A percentile compares a stretch with the other conserved stretches of the same genome.
phyloP scores from a whole-genome alignment of 1,140 invertebrate genomes.

The Euborellia annulipes region DNA sequence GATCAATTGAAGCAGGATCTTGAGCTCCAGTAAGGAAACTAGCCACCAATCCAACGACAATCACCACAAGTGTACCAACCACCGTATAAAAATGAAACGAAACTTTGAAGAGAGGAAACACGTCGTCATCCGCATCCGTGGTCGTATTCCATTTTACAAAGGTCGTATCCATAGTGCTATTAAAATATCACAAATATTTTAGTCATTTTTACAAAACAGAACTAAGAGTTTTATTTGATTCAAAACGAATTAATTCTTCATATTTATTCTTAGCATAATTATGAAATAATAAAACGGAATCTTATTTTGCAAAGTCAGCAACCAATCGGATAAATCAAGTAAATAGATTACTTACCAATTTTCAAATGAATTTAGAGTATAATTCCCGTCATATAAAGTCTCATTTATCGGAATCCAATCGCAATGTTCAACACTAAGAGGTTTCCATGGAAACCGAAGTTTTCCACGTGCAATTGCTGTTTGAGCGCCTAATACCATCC shows the following conservation, averaged over 20 bases:
- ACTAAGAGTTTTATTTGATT: neutral
- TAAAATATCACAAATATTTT: neutral
- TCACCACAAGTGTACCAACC: constrained; percentile 39
- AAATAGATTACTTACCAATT: no score
- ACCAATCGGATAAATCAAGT: no score
- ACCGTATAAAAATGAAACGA: constrained; percentile 59
- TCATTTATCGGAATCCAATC: neutral
- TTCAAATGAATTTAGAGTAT: neutral
- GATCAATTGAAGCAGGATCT: constrained; percentile 38
- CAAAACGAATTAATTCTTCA: no score
- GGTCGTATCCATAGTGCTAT: no score
- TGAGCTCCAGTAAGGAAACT: constrained; percentile 47
- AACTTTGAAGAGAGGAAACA: constrained; percentile 52
- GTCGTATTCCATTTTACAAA: neutral
- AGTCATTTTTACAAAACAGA: neutral
- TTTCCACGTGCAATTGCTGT: neutral
- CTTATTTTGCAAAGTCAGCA: no score
- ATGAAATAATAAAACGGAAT: no score
- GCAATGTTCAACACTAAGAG: constrained; percentile 24
- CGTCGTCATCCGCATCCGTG: constrained; percentile 16
- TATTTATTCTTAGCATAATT: no score
- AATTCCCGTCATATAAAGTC: neutral
- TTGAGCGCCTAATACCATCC: constrained; percentile 9
- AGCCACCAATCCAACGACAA: constrained; percentile 46
- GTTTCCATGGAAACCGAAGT: constrained; percentile 11